A percentile compares a stretch with the other conserved stretches of the same genome.
These are phyloP conservation scores for Plebejus anna DNA, from an alignment of 2,888 invertebrate genomes.

Conservation along the genomic window DNA sequence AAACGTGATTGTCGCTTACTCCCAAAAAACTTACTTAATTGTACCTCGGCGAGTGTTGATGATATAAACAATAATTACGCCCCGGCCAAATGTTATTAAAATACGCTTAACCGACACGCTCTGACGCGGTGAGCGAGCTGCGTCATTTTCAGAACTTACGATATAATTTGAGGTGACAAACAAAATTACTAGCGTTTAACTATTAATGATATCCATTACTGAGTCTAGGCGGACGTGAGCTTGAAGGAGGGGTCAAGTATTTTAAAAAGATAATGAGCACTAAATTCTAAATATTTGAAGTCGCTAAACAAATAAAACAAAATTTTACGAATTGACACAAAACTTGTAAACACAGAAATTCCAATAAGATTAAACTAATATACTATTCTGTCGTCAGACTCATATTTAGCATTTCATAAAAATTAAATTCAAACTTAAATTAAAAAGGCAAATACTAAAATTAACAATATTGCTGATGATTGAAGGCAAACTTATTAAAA, in stretches of 20 bases:
- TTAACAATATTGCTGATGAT: not conserved
- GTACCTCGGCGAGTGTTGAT: conserved; percentile 71
- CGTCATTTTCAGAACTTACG: conserved; percentile 31
- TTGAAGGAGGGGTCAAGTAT: not conserved
- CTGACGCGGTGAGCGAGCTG: conserved; percentile 32
- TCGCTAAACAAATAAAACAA: not conserved
- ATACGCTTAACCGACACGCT: conserved; percentile 68
- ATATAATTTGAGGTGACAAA: conserved; percentile 38
- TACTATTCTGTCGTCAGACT: not conserved
- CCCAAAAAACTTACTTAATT: conserved; percentile 72
- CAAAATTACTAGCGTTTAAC: conserved; percentile 34
- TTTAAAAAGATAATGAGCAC: not conserved
- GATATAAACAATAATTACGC: conserved; percentile 74
- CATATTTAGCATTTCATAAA: not conserved
- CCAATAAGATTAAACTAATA: not conserved
- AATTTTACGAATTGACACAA: not conserved
- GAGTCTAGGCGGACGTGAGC: conserved; percentile 5
- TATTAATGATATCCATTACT: conserved; percentile 33
- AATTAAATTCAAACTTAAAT: not conserved
- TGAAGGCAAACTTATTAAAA: conserved; percentile 1
- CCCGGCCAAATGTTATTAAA: conserved; percentile 74
- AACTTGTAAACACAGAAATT: not conserved
- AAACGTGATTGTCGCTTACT: conserved; percentile 73
- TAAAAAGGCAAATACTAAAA: not conserved
- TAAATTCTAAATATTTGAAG: not conserved